Evolutionary conservation across 2,113 vertebrate species (phyloP).

Genomic region (Nematolebias whitei): DNA sequence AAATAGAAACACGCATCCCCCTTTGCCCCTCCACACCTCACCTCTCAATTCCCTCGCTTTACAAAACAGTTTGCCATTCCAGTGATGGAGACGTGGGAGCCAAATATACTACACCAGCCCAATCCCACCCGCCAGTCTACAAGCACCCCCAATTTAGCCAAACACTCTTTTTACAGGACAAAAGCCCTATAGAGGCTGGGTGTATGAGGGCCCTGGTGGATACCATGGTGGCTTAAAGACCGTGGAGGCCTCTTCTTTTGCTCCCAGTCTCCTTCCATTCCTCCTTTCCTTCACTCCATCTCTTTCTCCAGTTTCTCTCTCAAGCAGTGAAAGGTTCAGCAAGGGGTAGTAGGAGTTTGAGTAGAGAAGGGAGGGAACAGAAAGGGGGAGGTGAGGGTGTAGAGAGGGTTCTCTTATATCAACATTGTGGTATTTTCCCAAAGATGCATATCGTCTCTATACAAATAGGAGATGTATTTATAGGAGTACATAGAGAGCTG

Average conservation of each 20-base stretch:
- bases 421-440: slow-evolving; percentile 85
- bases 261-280: slow-evolving; percentile 65
- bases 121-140: slow-evolving; percentile 74
- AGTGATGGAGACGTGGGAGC: slow-evolving; percentile 79
- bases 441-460: slow-evolving; percentile 83
- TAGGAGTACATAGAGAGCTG: slow-evolving; percentile 75
- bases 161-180: slow-evolving; percentile 78
- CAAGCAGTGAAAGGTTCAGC: slow-evolving; percentile 72
- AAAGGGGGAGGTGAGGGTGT: slow-evolving; percentile 58
- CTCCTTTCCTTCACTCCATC: slow-evolving; percentile 49
- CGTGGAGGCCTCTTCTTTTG: slow-evolving; percentile 80
- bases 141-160: slow-evolving; percentile 79
- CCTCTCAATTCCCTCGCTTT: slow-evolving; percentile 58
- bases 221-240: slow-evolving; percentile 81
- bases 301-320: slow-evolving; percentile 49
- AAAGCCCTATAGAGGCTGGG: slow-evolving; percentile 77
- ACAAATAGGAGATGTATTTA: slow-evolving; percentile 83
- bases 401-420: slow-evolving; percentile 75
- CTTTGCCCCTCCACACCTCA: slow-evolving; percentile 58
- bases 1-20: slow-evolving; percentile 14
- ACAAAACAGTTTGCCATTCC: slow-evolving; percentile 68
- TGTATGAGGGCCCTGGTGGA: slow-evolving; percentile 80
- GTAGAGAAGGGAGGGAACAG: slow-evolving; percentile 34
- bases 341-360: slow-evolving; percentile 64
- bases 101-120: slow-evolving; percentile 72